A percentile compares a stretch with the other conserved stretches of the same genome.
Evolutionary conservation across 2,113 vertebrate species (phyloP).

Genomic region (Thamnaconus septentrionalis): DNA sequence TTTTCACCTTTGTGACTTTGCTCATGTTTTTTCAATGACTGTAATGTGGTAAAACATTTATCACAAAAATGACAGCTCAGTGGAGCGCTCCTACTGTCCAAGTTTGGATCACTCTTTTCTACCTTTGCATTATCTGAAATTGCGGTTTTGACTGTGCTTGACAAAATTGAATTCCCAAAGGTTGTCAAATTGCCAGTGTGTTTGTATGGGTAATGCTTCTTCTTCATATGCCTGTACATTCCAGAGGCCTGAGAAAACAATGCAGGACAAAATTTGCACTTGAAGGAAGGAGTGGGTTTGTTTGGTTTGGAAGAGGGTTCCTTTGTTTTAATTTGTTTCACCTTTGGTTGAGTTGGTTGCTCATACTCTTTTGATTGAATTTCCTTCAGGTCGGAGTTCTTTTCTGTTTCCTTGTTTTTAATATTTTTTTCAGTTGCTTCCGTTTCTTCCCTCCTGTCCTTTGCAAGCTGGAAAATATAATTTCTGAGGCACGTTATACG

Average conservation of each 20-base stretch:
- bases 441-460: neutral
- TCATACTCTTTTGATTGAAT: conserved; percentile 8
- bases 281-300: conserved; percentile 20
- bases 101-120: conserved; percentile 5
- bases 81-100: neutral
- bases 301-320: neutral
- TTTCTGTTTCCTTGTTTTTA: conserved; percentile 7
- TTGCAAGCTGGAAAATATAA: conserved; percentile 40
- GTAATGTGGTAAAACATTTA: conserved; percentile 39
- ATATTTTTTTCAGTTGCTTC: neutral
- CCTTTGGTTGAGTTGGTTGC: conserved; percentile 19
- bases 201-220: conserved; percentile 67
- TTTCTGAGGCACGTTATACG: conserved; percentile 57
- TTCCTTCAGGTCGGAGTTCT: conserved; percentile 18
- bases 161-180: conserved; percentile 41
- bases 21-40: conserved; percentile 61
- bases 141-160: conserved; percentile 9
- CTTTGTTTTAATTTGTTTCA: conserved; percentile 26
- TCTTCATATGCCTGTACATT: conserved; percentile 72
- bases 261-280: conserved; percentile 69
- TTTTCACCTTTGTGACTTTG: conserved; percentile 65
- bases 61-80: conserved; percentile 69
- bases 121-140: neutral
- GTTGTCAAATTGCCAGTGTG: conserved; percentile 52
- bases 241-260: conserved; percentile 67